Evolutionary conservation across 1,140 invertebrate genomes (phyloP), one percentile per base, ranked within the genome.

Genomic region (Hyposmocoma kahamanoa): DNA sequence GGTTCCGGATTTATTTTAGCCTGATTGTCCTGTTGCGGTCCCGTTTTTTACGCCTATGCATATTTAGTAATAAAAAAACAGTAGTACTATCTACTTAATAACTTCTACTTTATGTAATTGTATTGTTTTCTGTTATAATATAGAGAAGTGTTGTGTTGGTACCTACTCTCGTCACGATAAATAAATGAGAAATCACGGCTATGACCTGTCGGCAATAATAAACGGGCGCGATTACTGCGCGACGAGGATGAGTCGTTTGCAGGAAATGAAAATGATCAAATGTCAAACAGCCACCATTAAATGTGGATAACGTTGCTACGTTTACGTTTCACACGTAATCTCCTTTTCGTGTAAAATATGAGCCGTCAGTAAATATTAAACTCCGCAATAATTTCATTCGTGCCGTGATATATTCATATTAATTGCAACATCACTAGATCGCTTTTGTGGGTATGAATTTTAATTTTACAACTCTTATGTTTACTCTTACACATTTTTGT

Each of bases 281-380:
- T 74, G 72, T 78, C 76, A 80, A 80, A 75, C 73, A 65, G 64
- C 72, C 57, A 62, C 66, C 73, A 72, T 78, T 77, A 77, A 77
- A 78, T 71, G 66, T 69, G 64, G 63, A 81, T 79, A 77, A 75
- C 67, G 63, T 56, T 64, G 72, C 61, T 74, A 74, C 64, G 67
- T 72, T 72, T 72, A 76, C 71, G 74, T 76, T 73, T 78, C 53
- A 63, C 67, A 67, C 64, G 66, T 80, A 83, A 80, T 83, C 79
- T 72, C 58, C 57, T 62, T 59, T 67, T 61, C 63, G 61, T 72
- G 68, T 77, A 76, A 83, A 80, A 77, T 80, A 80, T 72, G 76
- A 52, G 59, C 59, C 58, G 65, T 76, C 72, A 65, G 80, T 77
- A 78, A 81, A 79, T 80, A 84, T 81, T 81, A 78, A 73, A 78